Evolutionary conservation across 2,888 invertebrate genomes (phyloP).

Genomic region (Polydrusus tereticollis): DNA sequence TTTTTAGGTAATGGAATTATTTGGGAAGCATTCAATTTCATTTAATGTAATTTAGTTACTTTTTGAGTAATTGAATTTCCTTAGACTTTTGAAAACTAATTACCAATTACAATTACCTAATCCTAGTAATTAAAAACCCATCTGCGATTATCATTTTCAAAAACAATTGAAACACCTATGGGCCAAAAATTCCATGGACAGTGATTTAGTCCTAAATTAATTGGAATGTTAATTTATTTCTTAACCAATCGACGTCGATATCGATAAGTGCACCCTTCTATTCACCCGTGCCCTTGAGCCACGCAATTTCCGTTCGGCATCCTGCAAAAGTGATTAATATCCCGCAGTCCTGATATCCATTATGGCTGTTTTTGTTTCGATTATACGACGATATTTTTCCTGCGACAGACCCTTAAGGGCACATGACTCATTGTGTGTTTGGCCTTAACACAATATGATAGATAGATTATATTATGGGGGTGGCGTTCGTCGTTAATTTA

Average conservation of each 20-base stretch:
- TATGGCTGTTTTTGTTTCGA: conserved; percentile 39
- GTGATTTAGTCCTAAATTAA: no score
- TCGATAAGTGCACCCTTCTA: not conserved
- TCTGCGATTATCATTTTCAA: no score
- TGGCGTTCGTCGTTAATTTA: conserved; percentile 5
- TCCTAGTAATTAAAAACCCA: no score
- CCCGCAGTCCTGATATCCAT: conserved; percentile 37
- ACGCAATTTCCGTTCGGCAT: conserved; percentile 35
- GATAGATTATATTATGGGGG: conserved; percentile 14
- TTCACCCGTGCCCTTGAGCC: not conserved
- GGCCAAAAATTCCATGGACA: no score
- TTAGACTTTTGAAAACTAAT: no score
- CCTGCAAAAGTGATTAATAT: conserved; percentile 36
- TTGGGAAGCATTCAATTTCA: no score
- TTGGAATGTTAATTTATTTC: no score
- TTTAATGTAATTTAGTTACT: no score
- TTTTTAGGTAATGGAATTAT: no score
- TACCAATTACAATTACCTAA: no score
- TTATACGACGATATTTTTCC: conserved; percentile 36
- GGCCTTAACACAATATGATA: conserved; percentile 21
- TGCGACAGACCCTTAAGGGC: conserved; percentile 24
- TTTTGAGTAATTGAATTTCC: no score
- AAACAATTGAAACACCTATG: no score
- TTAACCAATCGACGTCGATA: not conserved
- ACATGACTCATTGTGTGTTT: conserved; percentile 32